phyloP scores from a whole-genome alignment of 2,113 vertebrate species.

The Heloderma charlesbogerti region DNA sequence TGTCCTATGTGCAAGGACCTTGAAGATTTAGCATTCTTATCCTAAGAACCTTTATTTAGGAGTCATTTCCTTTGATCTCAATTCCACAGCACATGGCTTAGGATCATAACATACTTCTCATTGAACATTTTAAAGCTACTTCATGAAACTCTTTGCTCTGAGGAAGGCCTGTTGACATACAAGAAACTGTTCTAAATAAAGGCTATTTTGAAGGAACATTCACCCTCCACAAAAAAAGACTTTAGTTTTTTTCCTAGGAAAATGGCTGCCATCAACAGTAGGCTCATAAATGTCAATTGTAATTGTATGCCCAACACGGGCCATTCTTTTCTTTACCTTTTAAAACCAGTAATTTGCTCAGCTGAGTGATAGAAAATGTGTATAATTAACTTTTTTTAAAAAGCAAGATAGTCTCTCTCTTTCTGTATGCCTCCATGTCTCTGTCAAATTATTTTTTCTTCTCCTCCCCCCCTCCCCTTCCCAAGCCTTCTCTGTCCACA shows the following conservation, averaged over 20 bases:
- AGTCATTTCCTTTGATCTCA: not conserved
- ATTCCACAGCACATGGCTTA: not conserved
- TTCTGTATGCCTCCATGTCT: slow-evolving; percentile 7
- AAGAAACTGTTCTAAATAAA: slow-evolving; percentile 11
- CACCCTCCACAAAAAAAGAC: not conserved
- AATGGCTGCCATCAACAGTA: slow-evolving; percentile 5
- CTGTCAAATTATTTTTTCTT: not conserved
- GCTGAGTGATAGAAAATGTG: slow-evolving; percentile 26
- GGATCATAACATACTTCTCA: not conserved
- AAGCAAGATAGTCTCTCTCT: not conserved
- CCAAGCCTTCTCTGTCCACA: not conserved
- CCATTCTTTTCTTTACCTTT: slow-evolving; percentile 27
- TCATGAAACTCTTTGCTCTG: not conserved
- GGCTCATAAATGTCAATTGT: slow-evolving; percentile 25
- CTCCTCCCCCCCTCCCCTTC: not conserved
- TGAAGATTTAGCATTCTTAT: not conserved
- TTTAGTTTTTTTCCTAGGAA: not conserved
- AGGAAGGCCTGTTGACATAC: not conserved
- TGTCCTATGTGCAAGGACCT: not conserved
- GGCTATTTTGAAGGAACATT: not conserved
- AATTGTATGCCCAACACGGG: slow-evolving; percentile 10
- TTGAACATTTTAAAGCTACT: not conserved
- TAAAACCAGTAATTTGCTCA: slow-evolving; percentile 34
- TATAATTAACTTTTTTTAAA: slow-evolving; percentile 21
- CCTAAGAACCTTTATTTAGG: not conserved